A percentile compares a stretch with the other conserved stretches of the same genome.
phyloP scores from a whole-genome alignment of 2,888 invertebrate genomes.

The Tridacna crocea region DNA sequence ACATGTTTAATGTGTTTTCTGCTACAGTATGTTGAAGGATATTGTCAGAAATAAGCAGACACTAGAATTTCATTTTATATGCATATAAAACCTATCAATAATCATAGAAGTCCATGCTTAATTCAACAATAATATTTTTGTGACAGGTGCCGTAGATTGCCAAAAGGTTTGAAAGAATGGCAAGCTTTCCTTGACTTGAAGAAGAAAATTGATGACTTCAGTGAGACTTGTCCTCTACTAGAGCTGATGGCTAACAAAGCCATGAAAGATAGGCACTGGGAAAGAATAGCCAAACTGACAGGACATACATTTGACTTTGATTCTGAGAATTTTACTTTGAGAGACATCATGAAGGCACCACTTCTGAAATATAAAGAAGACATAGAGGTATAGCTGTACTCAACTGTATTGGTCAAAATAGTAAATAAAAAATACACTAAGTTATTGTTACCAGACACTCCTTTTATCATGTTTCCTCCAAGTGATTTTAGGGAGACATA shows the following conservation, averaged over 20 bases:
- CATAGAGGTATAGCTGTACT: constrained; percentile 88
- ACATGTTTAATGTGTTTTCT: not conserved
- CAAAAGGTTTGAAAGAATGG: constrained; percentile 94
- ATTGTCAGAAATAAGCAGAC: not conserved
- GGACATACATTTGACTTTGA: constrained; percentile 91
- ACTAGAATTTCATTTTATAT: too few species aligned
- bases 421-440: too few species aligned
- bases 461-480: too few species aligned
- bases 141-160: constrained; percentile 90
- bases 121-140: not conserved
- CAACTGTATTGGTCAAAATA: too few species aligned
- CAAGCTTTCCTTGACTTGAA: constrained; percentile 93
- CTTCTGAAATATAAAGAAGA: constrained; percentile 93
- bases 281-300: constrained; percentile 87
- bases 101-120: too few species aligned
- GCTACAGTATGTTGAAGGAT: not conserved
- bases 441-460: too few species aligned
- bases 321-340: constrained; percentile 91
- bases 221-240: constrained; percentile 92
- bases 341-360: constrained; percentile 93
- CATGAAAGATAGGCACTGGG: constrained; percentile 93
- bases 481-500: too few species aligned
- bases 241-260: constrained; percentile 95
- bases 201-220: constrained; percentile 95
- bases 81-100: too few species aligned